Base-by-base conservation (phyloP, 2,797 vertebrate genomes). In the Platalea minor region DNA sequence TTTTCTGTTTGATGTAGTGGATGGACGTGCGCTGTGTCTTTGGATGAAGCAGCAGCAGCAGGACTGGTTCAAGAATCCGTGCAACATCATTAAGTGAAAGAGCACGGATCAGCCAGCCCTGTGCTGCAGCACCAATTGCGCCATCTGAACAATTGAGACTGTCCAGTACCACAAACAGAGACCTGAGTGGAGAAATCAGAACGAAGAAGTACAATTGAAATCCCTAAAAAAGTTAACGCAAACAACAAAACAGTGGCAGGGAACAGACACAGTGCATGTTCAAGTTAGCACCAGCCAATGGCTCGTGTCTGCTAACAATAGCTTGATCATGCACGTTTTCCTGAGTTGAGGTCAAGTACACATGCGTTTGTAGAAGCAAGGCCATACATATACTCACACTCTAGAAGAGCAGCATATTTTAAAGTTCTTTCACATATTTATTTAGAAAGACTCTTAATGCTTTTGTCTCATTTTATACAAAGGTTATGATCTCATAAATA, bases 81-180 rank as follows among this genome's bases (percentile, higher is more conserved):
- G 99, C 98, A 64, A 99, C 99, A 1, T 99, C 99, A 12, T 97
- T 98, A 3, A 99, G 98, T 31, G 99, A 99, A 60, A 99, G 98
- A 3, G 99, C 99, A 43, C 99, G 98, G 68, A 99, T 96, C 88
- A 99, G 97, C 99, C 99, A 99, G 97, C 99, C 99, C 98, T 99
- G 99, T 63, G 98, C 99, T 1, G 99, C 98, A 2, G 99, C 98
- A 12, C 98, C 98, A 80, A 99, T 98, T 41, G 99, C 99, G 0
- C 99, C 98, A 6, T 99, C 99, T 4, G 98, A 96, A 87, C 98
- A 99, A 94, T 98, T 98, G 89, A 99, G 98, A 95, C 99, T 99
- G 97, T 99, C 99, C 97, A 99, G 97, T 85, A 99, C 99, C 39
- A 99, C 99, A 85, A 99, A 99, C 92, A 99, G 97, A 69, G 99